phyloP scores from a whole-genome alignment of 2,888 invertebrate species.

The Pseudococcus longispinus region DNA sequence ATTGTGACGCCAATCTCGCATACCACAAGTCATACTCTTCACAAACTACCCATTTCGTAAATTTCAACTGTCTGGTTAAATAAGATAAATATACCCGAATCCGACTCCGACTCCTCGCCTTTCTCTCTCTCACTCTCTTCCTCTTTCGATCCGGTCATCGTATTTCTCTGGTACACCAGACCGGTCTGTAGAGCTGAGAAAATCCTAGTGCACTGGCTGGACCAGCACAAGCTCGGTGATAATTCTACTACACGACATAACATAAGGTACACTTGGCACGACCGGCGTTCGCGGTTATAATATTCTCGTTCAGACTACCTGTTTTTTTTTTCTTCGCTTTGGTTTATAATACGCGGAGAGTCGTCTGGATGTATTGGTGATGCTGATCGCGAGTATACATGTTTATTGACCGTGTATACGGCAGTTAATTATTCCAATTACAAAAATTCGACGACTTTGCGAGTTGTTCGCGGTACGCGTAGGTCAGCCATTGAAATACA shows the following conservation, averaged over 20 bases:
- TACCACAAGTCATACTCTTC: slow-evolving; percentile 28
- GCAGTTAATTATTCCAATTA: slow-evolving; percentile 24
- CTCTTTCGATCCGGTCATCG: neutral
- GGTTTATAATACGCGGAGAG: no score
- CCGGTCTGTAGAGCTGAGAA: neutral
- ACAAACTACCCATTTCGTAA: slow-evolving; percentile 1
- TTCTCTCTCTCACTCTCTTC: neutral
- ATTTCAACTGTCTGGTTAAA: slow-evolving; percentile 34
- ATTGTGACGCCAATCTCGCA: neutral
- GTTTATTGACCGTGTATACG: neutral
- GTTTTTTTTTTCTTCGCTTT: neutral
- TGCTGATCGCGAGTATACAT: neutral
- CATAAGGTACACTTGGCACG: neutral
- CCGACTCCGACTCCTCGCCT: neutral
- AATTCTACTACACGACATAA: neutral
- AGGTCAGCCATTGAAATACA: neutral
- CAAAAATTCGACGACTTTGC: neutral
- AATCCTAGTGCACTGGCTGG: neutral
- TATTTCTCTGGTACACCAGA: neutral
- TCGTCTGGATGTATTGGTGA: neutral
- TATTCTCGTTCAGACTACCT: neutral
- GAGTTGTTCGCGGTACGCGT: neutral
- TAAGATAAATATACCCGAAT: slow-evolving; percentile 12
- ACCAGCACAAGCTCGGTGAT: neutral
- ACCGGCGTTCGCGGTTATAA: neutral